Evolutionary conservation across 2,888 invertebrate species (phyloP).

Genomic region (Drosophila anceps): DNA sequence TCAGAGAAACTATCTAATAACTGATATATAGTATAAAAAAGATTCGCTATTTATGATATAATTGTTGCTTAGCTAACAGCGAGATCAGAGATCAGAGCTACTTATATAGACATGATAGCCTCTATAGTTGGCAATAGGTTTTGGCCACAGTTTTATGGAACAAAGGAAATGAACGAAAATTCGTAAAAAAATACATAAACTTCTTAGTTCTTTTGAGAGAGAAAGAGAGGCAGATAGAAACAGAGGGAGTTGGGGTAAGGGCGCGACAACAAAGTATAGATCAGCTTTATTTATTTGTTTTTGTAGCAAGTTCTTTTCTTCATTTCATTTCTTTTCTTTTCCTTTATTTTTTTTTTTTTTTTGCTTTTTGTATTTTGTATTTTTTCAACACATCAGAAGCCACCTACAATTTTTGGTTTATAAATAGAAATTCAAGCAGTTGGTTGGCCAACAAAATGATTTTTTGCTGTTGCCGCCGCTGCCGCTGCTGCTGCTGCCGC

Average conservation of each 20-base stretch:
- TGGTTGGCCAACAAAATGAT: conserved; percentile 76
- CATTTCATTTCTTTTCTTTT: background rate
- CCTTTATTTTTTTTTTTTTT: conserved; percentile 9
- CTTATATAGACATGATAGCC: conserved; percentile 9
- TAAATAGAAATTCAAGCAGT: conserved; percentile 83
- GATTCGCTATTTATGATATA: conserved; percentile 29
- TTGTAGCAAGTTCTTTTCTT: conserved; percentile 34
- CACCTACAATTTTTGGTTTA: conserved; percentile 85
- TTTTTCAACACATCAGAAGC: conserved; percentile 73
- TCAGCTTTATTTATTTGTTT: conserved; percentile 64
- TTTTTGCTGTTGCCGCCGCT: conserved; percentile 27
- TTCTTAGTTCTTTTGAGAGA: conserved; percentile 12
- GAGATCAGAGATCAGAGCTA: conserved; percentile 4
- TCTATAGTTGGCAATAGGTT: conserved; percentile 16
- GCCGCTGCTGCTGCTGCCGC: conserved; percentile 19
- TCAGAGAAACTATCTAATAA: background rate
- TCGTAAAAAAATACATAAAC: conserved; percentile 42
- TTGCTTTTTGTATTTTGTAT: conserved; percentile 39
- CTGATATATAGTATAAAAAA: conserved; percentile 6
- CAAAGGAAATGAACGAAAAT: conserved; percentile 48
- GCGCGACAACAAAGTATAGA: conserved; percentile 54
- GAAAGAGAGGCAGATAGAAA: background rate
- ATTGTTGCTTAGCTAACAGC: conserved; percentile 1
- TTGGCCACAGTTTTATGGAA: conserved; percentile 43
- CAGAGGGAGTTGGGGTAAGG: background rate